Conservation (phyloP, 2,797 vertebrate genomes). For the Hoplostethus mediterraneus region DNA sequence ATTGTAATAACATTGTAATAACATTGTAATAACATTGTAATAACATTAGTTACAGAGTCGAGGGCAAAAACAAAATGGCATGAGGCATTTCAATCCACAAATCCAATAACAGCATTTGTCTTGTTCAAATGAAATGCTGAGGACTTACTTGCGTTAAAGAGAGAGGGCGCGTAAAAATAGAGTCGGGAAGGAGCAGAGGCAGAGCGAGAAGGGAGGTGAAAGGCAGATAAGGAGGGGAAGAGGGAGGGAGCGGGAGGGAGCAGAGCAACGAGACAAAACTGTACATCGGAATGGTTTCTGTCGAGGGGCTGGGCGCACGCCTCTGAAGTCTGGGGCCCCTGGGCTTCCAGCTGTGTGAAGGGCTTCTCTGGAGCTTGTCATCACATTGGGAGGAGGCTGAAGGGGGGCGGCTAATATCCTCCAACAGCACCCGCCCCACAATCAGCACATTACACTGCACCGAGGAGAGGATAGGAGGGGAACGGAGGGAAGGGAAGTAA, state of each 20-base stretch:
- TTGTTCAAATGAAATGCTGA: constrained; percentile 51
- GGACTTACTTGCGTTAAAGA: constrained; percentile 31
- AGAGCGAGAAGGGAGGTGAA: constrained; percentile 20
- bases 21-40: neutral
- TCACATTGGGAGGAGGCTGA: constrained; percentile 78
- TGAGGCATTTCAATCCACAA: constrained; percentile 15
- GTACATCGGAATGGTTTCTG: constrained; percentile 66
- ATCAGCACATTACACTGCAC: constrained; percentile 37
- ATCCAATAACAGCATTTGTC: too few relatives aligned
- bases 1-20: neutral
- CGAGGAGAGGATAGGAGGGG: neutral
- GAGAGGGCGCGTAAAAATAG: constrained; percentile 42
- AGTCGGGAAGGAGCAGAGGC: constrained; percentile 29
- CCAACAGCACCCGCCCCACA: constrained; percentile 52
- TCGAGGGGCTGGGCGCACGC: constrained; percentile 57
- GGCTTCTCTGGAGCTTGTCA: constrained; percentile 79
- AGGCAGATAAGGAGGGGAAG: constrained; percentile 46
- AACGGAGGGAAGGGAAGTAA: neutral
- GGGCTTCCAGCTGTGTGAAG: constrained; percentile 78
- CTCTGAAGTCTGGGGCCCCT: constrained; percentile 72
- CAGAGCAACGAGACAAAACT: constrained; percentile 63
- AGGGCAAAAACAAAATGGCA: neutral
- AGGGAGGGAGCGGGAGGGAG: constrained; percentile 29
- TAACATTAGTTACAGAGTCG: neutral
- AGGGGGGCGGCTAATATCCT: constrained; percentile 66